Percentiles rank a stretch among this genome's conserved stretches.
Evolutionary conservation across 2,888 invertebrate genomes (phyloP).

Genomic region (Ophion costatus): DNA sequence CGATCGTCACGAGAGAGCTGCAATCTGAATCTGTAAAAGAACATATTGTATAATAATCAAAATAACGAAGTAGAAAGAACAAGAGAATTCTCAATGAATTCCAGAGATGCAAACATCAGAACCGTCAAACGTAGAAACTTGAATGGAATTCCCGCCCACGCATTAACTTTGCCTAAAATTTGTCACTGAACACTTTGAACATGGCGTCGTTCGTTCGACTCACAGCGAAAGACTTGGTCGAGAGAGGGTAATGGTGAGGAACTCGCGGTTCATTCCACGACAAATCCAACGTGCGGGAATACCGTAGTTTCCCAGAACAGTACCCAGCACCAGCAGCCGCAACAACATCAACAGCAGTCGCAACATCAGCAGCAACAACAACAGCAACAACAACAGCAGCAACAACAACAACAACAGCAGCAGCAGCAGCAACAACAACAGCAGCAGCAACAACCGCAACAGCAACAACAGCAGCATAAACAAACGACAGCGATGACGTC

Average conservation of each 20-base stretch:
- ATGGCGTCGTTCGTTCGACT: background rate
- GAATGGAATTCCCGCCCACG: too few species aligned
- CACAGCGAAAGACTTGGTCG: constrained; percentile 87
- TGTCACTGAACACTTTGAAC: background rate
- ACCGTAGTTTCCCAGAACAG: constrained; percentile 81
- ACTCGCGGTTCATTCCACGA: constrained; percentile 82
- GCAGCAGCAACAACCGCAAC: constrained; percentile 77
- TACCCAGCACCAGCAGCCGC: constrained; percentile 81
- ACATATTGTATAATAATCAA: too few species aligned
- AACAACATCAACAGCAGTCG: constrained; percentile 81
- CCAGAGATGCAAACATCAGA: too few species aligned
- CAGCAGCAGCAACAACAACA: constrained; percentile 82
- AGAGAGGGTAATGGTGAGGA: constrained; percentile 87
- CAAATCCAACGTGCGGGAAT: constrained; percentile 85
- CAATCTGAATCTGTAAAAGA: too few species aligned
- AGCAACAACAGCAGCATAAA: constrained; percentile 81
- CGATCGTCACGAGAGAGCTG: too few species aligned
- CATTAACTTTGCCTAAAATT: background rate
- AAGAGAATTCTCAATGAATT: too few species aligned
- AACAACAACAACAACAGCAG: constrained; percentile 84
- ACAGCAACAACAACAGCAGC: constrained; percentile 76
- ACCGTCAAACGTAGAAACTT: too few species aligned
- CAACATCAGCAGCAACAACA: constrained; percentile 76
- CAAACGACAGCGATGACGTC: constrained; percentile 89
- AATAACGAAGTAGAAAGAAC: too few species aligned